A percentile compares a stretch with the other conserved stretches of the same genome.
Conservation (phyloP, 1,140 invertebrate genomes). For the Oryzaephilus surinamensis region DNA sequence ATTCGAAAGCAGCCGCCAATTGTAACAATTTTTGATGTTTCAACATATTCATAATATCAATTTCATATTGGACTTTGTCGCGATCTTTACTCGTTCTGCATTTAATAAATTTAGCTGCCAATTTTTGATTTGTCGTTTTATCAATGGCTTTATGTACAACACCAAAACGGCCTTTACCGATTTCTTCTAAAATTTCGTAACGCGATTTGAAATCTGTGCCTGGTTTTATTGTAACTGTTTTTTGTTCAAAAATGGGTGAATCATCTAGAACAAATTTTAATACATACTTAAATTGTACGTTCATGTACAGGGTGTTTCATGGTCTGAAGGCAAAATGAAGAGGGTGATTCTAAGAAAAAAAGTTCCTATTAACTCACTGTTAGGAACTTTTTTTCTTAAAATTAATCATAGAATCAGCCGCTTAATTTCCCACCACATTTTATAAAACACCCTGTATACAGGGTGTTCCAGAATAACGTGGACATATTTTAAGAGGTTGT, state of each 20-base stretch:
- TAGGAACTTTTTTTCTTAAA: too few relatives aligned
- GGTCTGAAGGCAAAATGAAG: too few relatives aligned
- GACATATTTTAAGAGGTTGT: too few relatives aligned
- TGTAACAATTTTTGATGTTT: conserved; percentile 84
- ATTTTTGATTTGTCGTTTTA: conserved; percentile 52
- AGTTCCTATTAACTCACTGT: too few relatives aligned
- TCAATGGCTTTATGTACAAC: conserved; percentile 67
- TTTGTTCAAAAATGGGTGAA: conserved; percentile 26
- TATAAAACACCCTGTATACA: too few relatives aligned
- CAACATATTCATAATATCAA: conserved; percentile 83
- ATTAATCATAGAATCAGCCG: too few relatives aligned
- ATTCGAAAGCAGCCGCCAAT: conserved; percentile 78
- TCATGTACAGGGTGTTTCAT: background rate
- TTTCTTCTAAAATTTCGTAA: conserved; percentile 57
- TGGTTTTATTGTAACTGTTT: conserved; percentile 37
- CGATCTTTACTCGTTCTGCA: conserved; percentile 72
- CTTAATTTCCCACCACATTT: too few relatives aligned
- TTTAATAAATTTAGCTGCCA: conserved; percentile 87
- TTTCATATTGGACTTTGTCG: conserved; percentile 79
- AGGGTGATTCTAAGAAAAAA: too few relatives aligned
- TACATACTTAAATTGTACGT: background rate
- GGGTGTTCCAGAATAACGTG: too few relatives aligned
- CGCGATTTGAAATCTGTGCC: conserved; percentile 46
- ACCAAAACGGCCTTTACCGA: conserved; percentile 76
- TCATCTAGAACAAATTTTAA: conserved; percentile 25